Percentiles rank a stretch among this genome's conserved stretches.
Conservation (phyloP, 1,140 invertebrate species). For the Drosophila pandora region DNA sequence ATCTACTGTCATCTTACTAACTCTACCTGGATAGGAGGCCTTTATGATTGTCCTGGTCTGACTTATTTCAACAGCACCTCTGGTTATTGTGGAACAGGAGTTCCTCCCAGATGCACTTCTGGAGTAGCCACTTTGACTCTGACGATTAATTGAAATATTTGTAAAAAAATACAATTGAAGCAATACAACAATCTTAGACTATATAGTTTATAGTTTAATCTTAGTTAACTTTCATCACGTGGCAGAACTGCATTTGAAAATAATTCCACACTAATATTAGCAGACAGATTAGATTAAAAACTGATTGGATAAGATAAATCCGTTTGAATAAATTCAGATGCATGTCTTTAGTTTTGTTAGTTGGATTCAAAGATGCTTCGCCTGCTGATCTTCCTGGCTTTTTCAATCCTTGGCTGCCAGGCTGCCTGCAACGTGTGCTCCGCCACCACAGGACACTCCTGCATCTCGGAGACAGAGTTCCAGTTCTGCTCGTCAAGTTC, state of each 20-base stretch:
- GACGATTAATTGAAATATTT: not conserved
- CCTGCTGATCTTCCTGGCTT: constrained; percentile 28
- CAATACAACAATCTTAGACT: too few species aligned
- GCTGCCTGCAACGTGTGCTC: constrained; percentile 43
- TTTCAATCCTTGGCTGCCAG: constrained; percentile 27
- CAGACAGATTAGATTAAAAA: constrained; percentile 1
- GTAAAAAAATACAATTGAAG: not conserved
- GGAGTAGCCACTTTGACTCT: constrained; percentile 18
- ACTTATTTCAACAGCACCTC: constrained; percentile 50
- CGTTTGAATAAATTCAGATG: constrained; percentile 19
- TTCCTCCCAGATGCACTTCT: constrained; percentile 37
- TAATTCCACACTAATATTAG: not conserved
- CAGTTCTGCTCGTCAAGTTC: constrained; percentile 24
- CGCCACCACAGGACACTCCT: constrained; percentile 1
- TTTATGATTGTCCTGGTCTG: constrained; percentile 45
- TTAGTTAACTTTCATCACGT: constrained; percentile 2
- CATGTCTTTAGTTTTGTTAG: not conserved
- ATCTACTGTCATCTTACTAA: constrained; percentile 21
- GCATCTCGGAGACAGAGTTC: constrained; percentile 42
- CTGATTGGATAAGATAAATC: constrained; percentile 22
- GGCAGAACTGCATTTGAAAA: not conserved
- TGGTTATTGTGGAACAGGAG: constrained; percentile 9
- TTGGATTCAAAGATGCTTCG: constrained; percentile 33
- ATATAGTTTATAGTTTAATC: not conserved
- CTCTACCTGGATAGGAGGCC: constrained; percentile 14